Evolutionary conservation across 2,888 invertebrate species (phyloP), one percentile per base, ranked within the genome.

Genomic region (Xiphydria camelus): DNA sequence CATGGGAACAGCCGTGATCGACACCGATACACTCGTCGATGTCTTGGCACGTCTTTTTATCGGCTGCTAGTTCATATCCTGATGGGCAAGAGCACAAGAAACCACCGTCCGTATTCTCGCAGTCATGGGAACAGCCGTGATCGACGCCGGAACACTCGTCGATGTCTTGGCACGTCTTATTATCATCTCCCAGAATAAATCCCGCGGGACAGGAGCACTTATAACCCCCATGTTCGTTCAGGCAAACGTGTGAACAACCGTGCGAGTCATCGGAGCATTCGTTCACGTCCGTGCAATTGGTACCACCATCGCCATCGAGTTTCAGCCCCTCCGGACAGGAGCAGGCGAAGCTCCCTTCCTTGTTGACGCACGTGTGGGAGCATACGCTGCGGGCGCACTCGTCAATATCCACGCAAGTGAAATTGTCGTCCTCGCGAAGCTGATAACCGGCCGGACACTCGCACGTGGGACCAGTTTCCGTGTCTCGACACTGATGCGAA

Each of bases 371-470:
- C 29, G 78, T 74, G 49, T 80, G 78, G 0, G 79, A 78, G 48
- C 86, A 85, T n/a, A 77, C 79, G 26, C 74, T 76, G 7, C 73
- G 75, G 2, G 70, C 58, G 49, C 83, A 83, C 58, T 83, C 83
- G 64, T 84, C 80, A 12, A 83, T 68, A 63, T 81, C 80, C 20
- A 65, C 68, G 50, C 79, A 80, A 23, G 57, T 61, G n/a, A 56
- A 54, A 34, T 66, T 66, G 41, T 78, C 74, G 1, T 64, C 57
- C 1, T 64, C 57, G 7, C 66, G 58, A 5, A 82, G 57, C 9
- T 74, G 59, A 49, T 76, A 80, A 3, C 79, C 85, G 2, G 64
- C 49, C 7, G 79, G 79, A 60, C 85, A 86, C n/a, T 75, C 69
- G 59, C 85, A 85, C 20, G 66, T 59, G 18, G 67, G 73, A 20